Percentiles rank a stretch among this genome's conserved stretches.
Evolutionary conservation across 2,797 vertebrate genomes (phyloP).

Genomic region (Phalloptychus januarius): DNA sequence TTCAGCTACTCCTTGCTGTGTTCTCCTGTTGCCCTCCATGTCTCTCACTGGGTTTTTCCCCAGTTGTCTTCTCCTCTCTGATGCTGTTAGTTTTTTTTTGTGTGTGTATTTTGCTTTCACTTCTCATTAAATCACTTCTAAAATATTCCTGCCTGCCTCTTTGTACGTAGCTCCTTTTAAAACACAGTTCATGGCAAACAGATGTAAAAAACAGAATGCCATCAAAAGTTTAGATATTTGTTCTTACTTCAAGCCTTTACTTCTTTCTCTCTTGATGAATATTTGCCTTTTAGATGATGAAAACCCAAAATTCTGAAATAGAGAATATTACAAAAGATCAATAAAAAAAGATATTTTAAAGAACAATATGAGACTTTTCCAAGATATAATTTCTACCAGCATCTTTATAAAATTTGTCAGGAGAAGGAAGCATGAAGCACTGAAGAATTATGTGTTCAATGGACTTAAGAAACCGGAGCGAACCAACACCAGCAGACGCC

Average conservation of each 20-base stretch:
- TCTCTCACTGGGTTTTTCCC: neutral
- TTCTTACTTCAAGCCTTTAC: neutral
- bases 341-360: neutral
- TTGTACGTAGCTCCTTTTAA: neutral
- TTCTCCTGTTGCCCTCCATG: neutral
- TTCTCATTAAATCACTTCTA: neutral
- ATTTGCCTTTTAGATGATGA: neutral
- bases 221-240: neutral
- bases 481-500: neutral
- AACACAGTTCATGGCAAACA: neutral
- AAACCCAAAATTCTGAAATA: neutral
- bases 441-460: neutral
- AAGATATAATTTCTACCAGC: neutral
- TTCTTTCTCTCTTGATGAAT: neutral
- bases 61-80: neutral
- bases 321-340: neutral
- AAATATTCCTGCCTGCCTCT: neutral
- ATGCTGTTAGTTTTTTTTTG: neutral
- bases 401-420: neutral
- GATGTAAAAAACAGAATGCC: neutral
- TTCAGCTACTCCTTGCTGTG: neutral
- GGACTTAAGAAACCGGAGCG: neutral
- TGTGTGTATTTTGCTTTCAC: neutral
- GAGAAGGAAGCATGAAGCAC: neutral
- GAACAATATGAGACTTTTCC: neutral